phyloP scores from a whole-genome alignment of 2,113 vertebrate species.

The Halichoerus grypus region DNA sequence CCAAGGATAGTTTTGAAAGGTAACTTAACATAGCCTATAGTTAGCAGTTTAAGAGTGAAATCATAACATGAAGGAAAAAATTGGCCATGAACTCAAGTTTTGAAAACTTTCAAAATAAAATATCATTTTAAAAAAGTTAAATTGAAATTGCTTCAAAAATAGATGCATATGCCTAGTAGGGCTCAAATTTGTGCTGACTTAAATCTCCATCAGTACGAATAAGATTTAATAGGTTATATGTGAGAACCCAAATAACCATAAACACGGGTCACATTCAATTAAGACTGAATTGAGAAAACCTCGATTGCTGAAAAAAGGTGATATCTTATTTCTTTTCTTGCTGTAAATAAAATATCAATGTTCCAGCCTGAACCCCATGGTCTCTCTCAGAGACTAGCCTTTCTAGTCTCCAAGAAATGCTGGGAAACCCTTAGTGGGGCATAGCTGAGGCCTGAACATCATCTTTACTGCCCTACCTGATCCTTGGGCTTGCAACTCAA shows the following conservation, averaged over 20 bases:
- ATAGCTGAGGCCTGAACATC: not conserved
- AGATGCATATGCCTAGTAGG: not conserved
- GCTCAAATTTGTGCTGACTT: constrained; percentile 26
- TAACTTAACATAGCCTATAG: not conserved
- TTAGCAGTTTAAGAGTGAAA: constrained; percentile 31
- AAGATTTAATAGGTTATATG: not conserved
- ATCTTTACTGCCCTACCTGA: not conserved
- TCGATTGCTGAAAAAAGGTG: constrained; percentile 20
- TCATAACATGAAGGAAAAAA: constrained; percentile 55
- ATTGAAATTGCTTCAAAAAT: constrained; percentile 6
- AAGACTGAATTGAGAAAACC: constrained; percentile 1
- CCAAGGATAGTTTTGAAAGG: not conserved
- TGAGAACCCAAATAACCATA: not conserved
- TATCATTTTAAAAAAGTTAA: not conserved
- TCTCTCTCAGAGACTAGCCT: constrained; percentile 3
- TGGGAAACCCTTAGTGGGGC: not conserved
- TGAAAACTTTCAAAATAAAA: constrained; percentile 53
- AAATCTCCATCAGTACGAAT: not conserved
- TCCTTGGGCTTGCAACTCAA: not conserved
- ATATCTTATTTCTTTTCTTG: not conserved
- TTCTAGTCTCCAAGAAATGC: not conserved
- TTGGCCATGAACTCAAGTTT: not conserved
- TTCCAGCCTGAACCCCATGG: not conserved
- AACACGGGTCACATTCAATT: not conserved
- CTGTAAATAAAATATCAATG: constrained; percentile 17